Base-by-base conservation (phyloP, 2,797 vertebrate species). In the Hemibagrus guttatus region DNA sequence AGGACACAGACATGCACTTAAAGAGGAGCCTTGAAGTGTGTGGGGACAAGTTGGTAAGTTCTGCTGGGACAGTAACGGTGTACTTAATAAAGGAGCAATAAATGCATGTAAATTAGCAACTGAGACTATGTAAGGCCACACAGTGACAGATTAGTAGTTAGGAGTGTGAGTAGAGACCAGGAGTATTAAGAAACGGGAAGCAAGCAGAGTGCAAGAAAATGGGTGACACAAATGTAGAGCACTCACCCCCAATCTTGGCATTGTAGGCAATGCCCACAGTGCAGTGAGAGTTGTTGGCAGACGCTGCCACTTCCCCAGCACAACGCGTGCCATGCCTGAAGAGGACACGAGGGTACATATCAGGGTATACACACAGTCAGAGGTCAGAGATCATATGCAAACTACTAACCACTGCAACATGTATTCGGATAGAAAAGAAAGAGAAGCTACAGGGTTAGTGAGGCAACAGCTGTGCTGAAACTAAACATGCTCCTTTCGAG, bases 181-280 rank as follows among this genome's bases (percentile, higher is more conserved):
- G 1, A 31, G 17, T 46, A n/a, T 9, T 19, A n/a, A 42, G 2
- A 81, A 7, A 52, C 28, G 39, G n/a, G 28, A 46, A 49, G 61
- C 8, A 26, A 42, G 17, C 75, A 86, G 54, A 69, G 78, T 89
- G 74, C 83, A 58, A 71, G 54, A 84, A 66, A 76, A 83, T 46
- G 12, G 54, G 39, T 46, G 21, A 68, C 35, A 66, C 39, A 26
- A 56, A 71, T 23, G 80, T 85, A 85, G 19, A 58, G 71, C 19
- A 85, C 96, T 93, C 94, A 99, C 98, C 98, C 95, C 98, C 98
- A 85, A 99, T 99, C 94, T 93, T 97, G 92, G 98, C 98, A 63
- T 99, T 99, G 93, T 98, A 99, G 91, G 98, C 97, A 66, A 99
- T 98, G 92, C 98, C 98, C 86, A 99, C 98, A 86, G 97, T 98